These are phyloP conservation scores for Flexamia atlantica DNA, from an alignment of 2,888 invertebrate genomes.

Conservation along the genomic window DNA sequence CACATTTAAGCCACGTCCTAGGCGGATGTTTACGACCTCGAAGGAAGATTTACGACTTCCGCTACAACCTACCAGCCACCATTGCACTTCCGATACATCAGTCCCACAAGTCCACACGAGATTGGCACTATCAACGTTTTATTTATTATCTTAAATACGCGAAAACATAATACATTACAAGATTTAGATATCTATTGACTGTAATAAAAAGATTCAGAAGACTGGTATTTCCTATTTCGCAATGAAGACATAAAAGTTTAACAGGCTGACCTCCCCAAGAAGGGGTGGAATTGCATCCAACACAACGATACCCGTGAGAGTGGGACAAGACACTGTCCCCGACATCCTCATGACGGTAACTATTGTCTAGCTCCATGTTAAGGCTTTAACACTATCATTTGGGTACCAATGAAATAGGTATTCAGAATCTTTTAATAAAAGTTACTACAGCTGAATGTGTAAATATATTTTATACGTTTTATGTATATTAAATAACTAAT, in stretches of 20 bases:
- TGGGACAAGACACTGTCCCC: not conserved
- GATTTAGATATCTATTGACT: too few relatives aligned
- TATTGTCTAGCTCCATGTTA: too few relatives aligned
- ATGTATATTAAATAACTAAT: too few relatives aligned
- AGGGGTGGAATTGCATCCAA: constrained; percentile 1
- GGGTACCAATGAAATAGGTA: too few relatives aligned
- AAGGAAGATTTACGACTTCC: constrained; percentile 14
- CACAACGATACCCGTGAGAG: not conserved
- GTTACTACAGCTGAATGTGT: too few relatives aligned
- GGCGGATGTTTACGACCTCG: constrained; percentile 4
- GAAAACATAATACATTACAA: too few relatives aligned
- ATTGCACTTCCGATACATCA: not conserved
- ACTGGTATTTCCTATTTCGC: not conserved
- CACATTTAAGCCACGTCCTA: constrained; percentile 8
- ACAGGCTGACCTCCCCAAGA: not conserved
- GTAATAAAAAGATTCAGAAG: not conserved
- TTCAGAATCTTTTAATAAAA: too few relatives aligned
- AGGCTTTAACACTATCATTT: too few relatives aligned
- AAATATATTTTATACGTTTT: too few relatives aligned
- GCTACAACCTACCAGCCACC: not conserved
- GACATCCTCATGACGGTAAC: not conserved
- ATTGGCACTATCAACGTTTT: too few relatives aligned
- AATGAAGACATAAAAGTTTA: not conserved
- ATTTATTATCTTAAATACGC: too few relatives aligned
- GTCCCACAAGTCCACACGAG: not conserved